phyloP scores from a whole-genome alignment of 2,888 invertebrate genomes.

The Cephus nigrinus region DNA sequence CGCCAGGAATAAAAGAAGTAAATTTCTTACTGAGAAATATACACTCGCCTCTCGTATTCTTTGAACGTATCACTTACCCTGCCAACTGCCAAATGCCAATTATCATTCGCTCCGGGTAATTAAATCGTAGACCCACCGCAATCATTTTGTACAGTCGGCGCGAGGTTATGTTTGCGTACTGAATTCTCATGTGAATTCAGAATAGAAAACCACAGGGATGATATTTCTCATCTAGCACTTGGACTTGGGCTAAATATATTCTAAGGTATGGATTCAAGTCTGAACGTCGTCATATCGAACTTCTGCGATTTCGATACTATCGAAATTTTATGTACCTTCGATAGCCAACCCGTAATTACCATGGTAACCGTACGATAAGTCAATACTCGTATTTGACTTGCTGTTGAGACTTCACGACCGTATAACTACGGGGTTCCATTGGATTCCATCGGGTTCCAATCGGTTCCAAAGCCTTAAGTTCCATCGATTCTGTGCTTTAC shows the following conservation, averaged over 20 bases:
- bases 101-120: slow-evolving; percentile 37
- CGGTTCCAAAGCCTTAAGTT: not conserved
- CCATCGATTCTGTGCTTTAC: not conserved
- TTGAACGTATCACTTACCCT: slow-evolving; percentile 37
- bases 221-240: not conserved
- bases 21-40: slow-evolving; percentile 48
- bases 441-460: not conserved
- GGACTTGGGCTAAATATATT: not conserved
- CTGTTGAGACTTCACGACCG: slow-evolving; percentile 31
- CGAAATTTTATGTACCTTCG: slow-evolving; percentile 31
- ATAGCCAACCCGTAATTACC: slow-evolving; percentile 47
- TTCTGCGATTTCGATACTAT: not conserved
- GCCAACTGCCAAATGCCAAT: slow-evolving; percentile 44
- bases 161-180: not conserved
- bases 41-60: slow-evolving; percentile 34
- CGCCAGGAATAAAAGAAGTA: slow-evolving; percentile 26
- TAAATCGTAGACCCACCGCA: slow-evolving; percentile 23
- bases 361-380: slow-evolving; percentile 53
- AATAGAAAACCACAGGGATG: not conserved
- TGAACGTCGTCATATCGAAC: not conserved
- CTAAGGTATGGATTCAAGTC: not conserved
- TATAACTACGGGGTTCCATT: not conserved
- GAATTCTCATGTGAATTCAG: not conserved
- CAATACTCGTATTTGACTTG: slow-evolving; percentile 47
- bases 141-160: not conserved